These are phyloP conservation scores for Neoascia interrupta DNA, from an alignment of 2,888 invertebrate species.

Conservation along the genomic window DNA sequence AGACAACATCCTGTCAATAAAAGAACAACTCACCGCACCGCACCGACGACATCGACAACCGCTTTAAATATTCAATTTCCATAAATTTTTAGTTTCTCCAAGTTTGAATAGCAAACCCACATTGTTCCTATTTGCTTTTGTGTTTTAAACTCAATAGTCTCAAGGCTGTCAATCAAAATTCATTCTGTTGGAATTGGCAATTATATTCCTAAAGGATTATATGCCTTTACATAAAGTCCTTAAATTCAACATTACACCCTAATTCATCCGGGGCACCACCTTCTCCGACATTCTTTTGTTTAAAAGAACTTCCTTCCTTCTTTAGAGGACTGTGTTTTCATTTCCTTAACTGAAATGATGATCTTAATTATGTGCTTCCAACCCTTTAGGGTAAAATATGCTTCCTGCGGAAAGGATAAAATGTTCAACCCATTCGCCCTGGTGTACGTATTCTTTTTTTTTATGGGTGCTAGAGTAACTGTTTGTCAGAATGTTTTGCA, in stretches of 20 bases:
- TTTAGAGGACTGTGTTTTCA: constrained; percentile 57
- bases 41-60: no score
- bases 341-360: constrained; percentile 67
- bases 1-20: no score
- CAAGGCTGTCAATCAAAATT: constrained; percentile 55
- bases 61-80: no score
- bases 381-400: constrained; percentile 62
- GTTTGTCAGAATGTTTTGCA: background rate
- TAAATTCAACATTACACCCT: constrained; percentile 42
- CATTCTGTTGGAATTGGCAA: constrained; percentile 39
- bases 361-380: constrained; percentile 69
- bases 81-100: no score
- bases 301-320: constrained; percentile 55
- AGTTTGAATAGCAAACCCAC: no score
- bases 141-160: no score
- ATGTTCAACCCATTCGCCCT: constrained; percentile 40
- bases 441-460: background rate
- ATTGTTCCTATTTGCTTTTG: no score
- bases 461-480: background rate
- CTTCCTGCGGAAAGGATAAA: constrained; percentile 62
- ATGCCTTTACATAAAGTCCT: constrained; percentile 29
- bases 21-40: no score
- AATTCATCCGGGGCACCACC: constrained; percentile 20
- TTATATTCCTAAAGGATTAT: constrained; percentile 46
- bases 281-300: constrained; percentile 39